Conservation (phyloP, 2,888 invertebrate species). For the Pseudococcus longispinus region DNA sequence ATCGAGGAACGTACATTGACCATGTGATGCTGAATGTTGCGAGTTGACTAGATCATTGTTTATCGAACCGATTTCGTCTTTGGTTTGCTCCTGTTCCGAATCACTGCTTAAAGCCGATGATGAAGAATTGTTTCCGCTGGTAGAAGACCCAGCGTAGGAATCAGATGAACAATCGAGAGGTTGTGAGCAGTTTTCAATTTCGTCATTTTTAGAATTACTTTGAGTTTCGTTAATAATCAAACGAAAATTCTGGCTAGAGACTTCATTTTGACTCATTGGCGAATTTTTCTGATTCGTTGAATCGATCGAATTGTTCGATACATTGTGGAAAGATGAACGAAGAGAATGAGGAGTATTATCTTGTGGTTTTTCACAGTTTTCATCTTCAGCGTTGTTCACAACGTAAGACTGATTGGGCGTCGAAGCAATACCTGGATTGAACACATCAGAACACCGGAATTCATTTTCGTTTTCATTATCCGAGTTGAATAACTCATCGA, state of each 20-base stretch:
- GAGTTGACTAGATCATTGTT: not conserved
- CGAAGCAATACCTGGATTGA: not conserved
- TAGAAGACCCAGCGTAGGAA: not conserved
- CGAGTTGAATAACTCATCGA: not conserved
- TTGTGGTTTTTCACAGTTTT: not conserved
- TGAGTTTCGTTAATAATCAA: not conserved
- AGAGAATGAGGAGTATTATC: not conserved
- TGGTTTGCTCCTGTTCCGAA: not conserved
- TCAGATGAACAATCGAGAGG: not conserved
- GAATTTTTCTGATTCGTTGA: not conserved
- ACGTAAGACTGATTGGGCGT: not conserved
- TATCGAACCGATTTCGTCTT: not conserved
- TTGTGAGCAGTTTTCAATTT: not conserved
- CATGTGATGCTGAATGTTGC: not conserved
- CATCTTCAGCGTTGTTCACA: not conserved
- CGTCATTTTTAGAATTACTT: not conserved
- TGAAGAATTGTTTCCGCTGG: not conserved
- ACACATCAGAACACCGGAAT: not conserved
- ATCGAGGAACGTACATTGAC: not conserved
- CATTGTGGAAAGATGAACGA: not conserved
- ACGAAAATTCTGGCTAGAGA: not conserved
- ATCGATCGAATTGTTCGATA: not conserved
- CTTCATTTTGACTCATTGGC: not conserved
- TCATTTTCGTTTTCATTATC: not conserved
- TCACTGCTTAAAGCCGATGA: not conserved